Evolutionary conservation across 1,140 invertebrate genomes (phyloP).

Genomic region (Drosophila lowei): DNA sequence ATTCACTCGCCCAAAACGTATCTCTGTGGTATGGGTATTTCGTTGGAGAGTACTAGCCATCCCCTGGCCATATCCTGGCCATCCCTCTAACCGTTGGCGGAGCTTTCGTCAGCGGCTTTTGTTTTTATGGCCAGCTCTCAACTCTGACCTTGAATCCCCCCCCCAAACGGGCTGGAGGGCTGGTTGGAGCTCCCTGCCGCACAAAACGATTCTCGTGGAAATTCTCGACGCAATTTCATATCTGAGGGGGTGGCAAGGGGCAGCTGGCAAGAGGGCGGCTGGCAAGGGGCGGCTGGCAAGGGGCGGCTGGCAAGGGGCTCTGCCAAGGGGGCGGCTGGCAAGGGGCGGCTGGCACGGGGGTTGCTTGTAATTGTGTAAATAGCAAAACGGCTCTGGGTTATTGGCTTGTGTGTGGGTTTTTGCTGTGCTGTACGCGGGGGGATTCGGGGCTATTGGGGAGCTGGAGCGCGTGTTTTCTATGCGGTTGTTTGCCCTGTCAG

Average conservation of each 20-base stretch:
- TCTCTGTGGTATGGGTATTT: constrained; percentile 1
- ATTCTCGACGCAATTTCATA: constrained; percentile 73
- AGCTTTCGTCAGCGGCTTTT: constrained; percentile 35
- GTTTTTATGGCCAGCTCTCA: constrained; percentile 58
- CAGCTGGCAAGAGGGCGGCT: too few species aligned
- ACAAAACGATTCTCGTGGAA: constrained; percentile 58
- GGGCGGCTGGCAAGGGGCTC: too few species aligned
- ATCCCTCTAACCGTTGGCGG: background rate
- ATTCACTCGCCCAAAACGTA: too few species aligned
- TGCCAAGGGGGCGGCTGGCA: too few species aligned
- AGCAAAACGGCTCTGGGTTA: constrained; percentile 71
- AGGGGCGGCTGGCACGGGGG: background rate
- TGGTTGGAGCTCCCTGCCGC: constrained; percentile 15
- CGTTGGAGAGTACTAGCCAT: too few species aligned
- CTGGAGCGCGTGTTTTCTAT: constrained; percentile 40
- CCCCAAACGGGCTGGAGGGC: background rate
- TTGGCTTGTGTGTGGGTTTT: constrained; percentile 57
- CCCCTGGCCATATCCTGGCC: background rate
- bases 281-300: background rate
- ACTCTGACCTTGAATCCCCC: constrained; percentile 71
- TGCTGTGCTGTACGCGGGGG: constrained; percentile 5
- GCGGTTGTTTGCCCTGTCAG: constrained; percentile 55
- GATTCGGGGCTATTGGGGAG: too few species aligned
- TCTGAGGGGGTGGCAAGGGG: background rate
- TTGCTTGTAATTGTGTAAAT: constrained; percentile 77